Evolutionary conservation across 2,797 vertebrate species (phyloP), one percentile per base, ranked within the genome.

Genomic region (Callimico goeldii): DNA sequence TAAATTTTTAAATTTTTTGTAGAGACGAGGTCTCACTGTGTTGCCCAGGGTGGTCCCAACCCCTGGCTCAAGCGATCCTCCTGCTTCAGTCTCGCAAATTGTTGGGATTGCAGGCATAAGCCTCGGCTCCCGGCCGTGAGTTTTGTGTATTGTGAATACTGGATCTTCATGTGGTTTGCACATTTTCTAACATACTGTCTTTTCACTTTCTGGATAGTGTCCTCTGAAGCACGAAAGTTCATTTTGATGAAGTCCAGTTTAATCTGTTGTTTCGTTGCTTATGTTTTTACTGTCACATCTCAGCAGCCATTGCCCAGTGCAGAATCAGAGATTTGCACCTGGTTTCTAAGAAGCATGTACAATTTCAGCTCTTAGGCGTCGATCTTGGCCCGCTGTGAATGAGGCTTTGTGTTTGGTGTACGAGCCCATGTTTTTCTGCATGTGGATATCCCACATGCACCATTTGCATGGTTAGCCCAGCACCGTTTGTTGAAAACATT

Each of bases 211-310:
- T 36, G 0, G 0, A 2, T 7, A 0, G 39, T 11, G 26, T 4
- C 20, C 33, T 79, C 41, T 2, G 30, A 79, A 33, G 13, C 84
- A 17, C 30, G 26, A 0, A 17, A 8, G 3, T 19, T 9, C 1
- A 3, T 4, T 22, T 19, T 5, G 24, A 26, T 14, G 7, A 28
- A 4, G 0, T 4, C 14, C 0, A 1, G 0, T 28, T 1, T 2
- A 2, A 2, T 20, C 26, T 70, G 0, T 7, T 7, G 41, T 43
- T 58, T 11, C 12, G 20, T 50, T 70, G 1, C 4, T 17, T 79
- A 4, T 64, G 75, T 58, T 79, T 80, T 88, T 17, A 11, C 2
- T 6, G 13, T 57, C 24, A 0, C 15, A 2, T 28, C 20, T 52
- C 1, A 58, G 28, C 26, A 24, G 26, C 2, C 3, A 2, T 11